Evolutionary conservation across 2,888 invertebrate species (phyloP), one percentile per base, ranked within the genome.

Genomic region (Cosmia trapezina): DNA sequence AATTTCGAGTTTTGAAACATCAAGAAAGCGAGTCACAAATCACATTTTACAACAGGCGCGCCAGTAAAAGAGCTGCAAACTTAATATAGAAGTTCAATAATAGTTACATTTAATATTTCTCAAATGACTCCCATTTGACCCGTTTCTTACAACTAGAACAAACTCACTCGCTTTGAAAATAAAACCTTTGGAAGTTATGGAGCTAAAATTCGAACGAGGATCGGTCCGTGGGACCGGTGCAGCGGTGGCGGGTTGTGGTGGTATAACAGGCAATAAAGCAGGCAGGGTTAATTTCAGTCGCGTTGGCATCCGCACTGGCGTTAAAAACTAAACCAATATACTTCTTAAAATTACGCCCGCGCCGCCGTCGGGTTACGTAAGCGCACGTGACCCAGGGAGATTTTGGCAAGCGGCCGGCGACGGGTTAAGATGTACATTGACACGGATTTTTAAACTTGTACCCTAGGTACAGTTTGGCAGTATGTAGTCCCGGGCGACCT

Each of bases 251-350:
- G 54, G 53, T 79, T 60, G 79, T 17, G 43, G 57, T 53, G 70
- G 61, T 65, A 69, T 14, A 81, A 68, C 80, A 60, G 84, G 89
- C 88, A 88, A 91, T 93, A 92, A 93, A 93, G 87, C 91, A 91
- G 81, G 83, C 83, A 80, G 89, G 89, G 91, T 91, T 94, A 93
- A 93, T 92, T 92, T 91, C 71, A 75, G 65, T 85, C 85, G 77
- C 83, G 87, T 91, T 92, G 92, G 93, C 93, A 92, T 89, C 84
- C 86, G 86, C 83, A 87, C 88, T 87, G 87, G 90, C 89, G 91
- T 91, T 93, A 92, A 94, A 94, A 94, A 94, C 94, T 94, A 94
- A 94, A 92, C 94, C 94, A 94, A 94, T 94, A 93, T 93, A 94
- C 93, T 94, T 92, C 90, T 94, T 92, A 90, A 93, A 94, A 93